Percentiles rank a stretch among this genome's conserved stretches.
These are phyloP conservation scores for Onychomys leucogaster DNA, from an alignment of 2,797 vertebrate species.

Conservation along the genomic window DNA sequence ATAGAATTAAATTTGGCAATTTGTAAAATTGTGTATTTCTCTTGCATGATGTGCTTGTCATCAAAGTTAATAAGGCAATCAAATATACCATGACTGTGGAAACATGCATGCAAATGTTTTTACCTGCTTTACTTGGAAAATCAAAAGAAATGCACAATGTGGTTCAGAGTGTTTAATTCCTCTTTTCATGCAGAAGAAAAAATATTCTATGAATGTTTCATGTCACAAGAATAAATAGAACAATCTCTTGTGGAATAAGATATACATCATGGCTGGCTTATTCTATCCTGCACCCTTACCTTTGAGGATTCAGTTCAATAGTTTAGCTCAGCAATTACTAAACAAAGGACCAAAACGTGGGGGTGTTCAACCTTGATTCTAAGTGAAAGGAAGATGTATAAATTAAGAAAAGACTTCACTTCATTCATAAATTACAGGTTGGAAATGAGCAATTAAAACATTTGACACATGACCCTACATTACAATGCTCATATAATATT, in stretches of 20 bases:
- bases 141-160: neutral
- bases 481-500: neutral
- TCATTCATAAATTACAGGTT: neutral
- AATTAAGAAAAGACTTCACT: neutral
- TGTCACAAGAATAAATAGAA: neutral
- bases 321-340: neutral
- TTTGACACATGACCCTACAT: neutral
- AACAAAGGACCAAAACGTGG: neutral
- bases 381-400: neutral
- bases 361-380: neutral
- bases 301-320: neutral
- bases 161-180: neutral
- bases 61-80: neutral
- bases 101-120: neutral
- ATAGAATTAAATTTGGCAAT: constrained; percentile 24
- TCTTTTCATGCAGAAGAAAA: neutral
- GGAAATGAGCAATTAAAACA: neutral
- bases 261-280: neutral
- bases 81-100: neutral
- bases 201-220: neutral
- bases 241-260: neutral
- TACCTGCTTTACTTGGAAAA: neutral
- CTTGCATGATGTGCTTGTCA: neutral
- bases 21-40: neutral
- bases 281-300: neutral